Evolutionary conservation across 2,888 invertebrate genomes (phyloP).

Genomic region (Gortyna flavago): DNA sequence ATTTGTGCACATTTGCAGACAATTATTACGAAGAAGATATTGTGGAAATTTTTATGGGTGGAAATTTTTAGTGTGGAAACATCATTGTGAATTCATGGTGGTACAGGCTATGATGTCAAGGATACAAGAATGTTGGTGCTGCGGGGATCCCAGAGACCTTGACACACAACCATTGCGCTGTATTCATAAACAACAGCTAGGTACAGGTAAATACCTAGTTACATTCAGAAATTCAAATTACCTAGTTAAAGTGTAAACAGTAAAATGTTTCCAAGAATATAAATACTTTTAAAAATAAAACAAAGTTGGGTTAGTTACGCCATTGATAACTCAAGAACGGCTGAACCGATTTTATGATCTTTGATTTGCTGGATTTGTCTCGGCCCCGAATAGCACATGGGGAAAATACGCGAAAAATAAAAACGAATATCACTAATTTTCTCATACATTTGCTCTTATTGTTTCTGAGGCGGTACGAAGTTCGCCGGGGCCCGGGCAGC

Average conservation of each 20-base stretch:
- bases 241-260: conserved; percentile 4
- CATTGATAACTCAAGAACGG: too few species aligned
- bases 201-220: conserved; percentile 10
- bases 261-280: not conserved
- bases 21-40: conserved; percentile 42
- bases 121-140: conserved; percentile 4
- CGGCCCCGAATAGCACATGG: too few species aligned
- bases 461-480: too few species aligned
- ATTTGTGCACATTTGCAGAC: conserved; percentile 52
- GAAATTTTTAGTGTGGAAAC: conserved; percentile 31
- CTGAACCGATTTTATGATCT: too few species aligned
- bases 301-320: too few species aligned
- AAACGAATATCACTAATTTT: too few species aligned
- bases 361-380: too few species aligned
- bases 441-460: too few species aligned
- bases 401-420: too few species aligned
- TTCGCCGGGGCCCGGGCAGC: too few species aligned
- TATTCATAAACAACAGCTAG: not conserved
- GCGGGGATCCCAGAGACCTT: conserved; percentile 48
- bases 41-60: conserved; percentile 36
- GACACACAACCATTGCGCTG: conserved; percentile 37
- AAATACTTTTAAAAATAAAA: not conserved
- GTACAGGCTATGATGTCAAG: conserved; percentile 29
- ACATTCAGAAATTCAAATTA: not conserved
- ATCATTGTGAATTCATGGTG: conserved; percentile 30